These are phyloP conservation scores for Scaptomyza pallida DNA, from an alignment of 1,140 invertebrate species.

Conservation along the genomic window DNA sequence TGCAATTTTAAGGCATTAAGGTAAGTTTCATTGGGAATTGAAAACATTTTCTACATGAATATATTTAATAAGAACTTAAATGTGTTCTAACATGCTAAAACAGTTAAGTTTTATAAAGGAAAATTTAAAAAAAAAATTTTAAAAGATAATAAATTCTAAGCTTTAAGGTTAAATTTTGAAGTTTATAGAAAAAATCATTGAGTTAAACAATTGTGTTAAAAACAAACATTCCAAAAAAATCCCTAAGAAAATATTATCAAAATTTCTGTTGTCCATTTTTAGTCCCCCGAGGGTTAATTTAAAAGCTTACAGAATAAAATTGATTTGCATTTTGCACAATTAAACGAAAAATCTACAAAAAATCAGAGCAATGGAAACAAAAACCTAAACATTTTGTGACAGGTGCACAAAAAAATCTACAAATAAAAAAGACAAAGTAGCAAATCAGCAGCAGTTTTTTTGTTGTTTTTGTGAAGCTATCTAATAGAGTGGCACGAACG, in stretches of 20 bases:
- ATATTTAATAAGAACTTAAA: neutral
- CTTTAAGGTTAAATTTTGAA: too few species aligned
- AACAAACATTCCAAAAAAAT: too few species aligned
- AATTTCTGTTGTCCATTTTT: neutral
- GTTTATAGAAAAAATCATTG: too few species aligned
- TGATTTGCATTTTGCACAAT: neutral
- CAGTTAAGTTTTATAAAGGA: too few species aligned
- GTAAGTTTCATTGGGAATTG: slow-evolving; percentile 2
- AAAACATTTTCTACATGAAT: neutral
- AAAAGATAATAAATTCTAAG: too few species aligned
- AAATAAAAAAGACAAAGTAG: neutral
- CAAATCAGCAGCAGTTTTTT: slow-evolving; percentile 12
- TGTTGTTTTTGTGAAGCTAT: slow-evolving; percentile 19
- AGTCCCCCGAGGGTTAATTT: neutral
- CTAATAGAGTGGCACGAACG: neutral
- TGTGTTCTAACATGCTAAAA: neutral
- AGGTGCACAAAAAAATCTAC: slow-evolving; percentile 10
- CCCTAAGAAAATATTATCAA: too few species aligned
- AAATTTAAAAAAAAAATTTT: too few species aligned
- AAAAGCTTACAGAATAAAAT: neutral
- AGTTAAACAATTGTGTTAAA: too few species aligned
- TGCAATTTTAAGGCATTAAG: neutral
- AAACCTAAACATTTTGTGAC: neutral
- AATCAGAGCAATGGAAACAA: neutral
- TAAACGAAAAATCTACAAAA: neutral